Base-by-base conservation (phyloP, 2,888 invertebrate species). In the Latrodectus hesperus region DNA sequence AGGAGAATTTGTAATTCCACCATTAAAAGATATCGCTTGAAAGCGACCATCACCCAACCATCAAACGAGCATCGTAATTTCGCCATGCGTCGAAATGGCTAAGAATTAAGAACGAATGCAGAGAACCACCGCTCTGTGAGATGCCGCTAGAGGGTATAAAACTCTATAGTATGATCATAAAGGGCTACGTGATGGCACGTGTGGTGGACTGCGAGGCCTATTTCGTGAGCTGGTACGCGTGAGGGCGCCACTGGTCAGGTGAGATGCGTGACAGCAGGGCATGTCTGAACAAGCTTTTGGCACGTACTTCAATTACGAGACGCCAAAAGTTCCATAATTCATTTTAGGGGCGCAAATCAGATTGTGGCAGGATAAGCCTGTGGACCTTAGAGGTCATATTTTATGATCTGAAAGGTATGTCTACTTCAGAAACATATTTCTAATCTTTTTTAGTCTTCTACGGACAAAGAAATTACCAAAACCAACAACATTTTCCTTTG, bases 291-390 rank as follows among this genome's bases (percentile, higher is more conserved):
- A 70, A 60, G n/a, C 60, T 26, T 68, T 75, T 68, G 55, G 52
- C 82, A 74, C 82, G 75, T 82, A 82, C 68, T 68, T 68, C 75
- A 82, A 82, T 82, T 82, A 82, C 68, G 75, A 22, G 67, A 74
- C 67, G 74, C 68, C 65, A 74, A 74, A 67, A 68, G 65, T 68
- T 60, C 70, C 74, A 82, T 82, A 82, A 82, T 75, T 82, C 80
- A 80, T 80, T 80, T 72, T 16, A 60, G 60, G 38, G 38, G 38
- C 38, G 38, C 38, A 38, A 38, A 38, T 38, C 38, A 38, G 38
- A 38, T 38, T 38, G 38, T 38, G 38, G 38, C 38, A 38, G 38
- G 38, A 38, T 38, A 38, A 38, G 38, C 38, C 38, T 38, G 38
- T 38, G 38, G 38, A 38, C 38, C 38, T 38, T 38, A 38, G 38